These are phyloP conservation scores for Coenonympha glycerion DNA, from an alignment of 2,888 invertebrate genomes.

Conservation along the genomic window DNA sequence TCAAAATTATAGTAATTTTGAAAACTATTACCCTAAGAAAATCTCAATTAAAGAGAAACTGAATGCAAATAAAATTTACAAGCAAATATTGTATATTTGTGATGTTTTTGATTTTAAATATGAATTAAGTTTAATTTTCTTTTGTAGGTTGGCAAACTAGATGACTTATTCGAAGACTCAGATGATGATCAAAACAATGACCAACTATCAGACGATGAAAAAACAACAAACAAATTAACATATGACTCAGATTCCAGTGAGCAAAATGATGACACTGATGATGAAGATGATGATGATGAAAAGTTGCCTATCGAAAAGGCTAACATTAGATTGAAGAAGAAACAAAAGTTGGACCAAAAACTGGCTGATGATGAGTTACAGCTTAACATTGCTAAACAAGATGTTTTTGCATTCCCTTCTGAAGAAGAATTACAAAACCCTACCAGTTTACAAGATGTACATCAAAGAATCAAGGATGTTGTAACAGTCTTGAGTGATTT, in stretches of 20 bases:
- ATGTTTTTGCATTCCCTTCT: slow-evolving; percentile 86
- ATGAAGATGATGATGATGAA: slow-evolving; percentile 77
- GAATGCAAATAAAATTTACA: no score
- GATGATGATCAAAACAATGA: slow-evolving; percentile 41
- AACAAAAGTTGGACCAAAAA: slow-evolving; percentile 80
- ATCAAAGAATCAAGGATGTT: slow-evolving; percentile 92
- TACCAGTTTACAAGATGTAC: slow-evolving; percentile 86
- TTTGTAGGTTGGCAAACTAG: slow-evolving; percentile 66
- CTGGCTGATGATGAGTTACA: slow-evolving; percentile 88
- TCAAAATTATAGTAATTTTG: no score
- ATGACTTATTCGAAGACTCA: slow-evolving; percentile 72
- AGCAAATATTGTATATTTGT: background rate
- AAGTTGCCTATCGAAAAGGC: slow-evolving; percentile 91
- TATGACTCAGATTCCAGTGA: slow-evolving; percentile 57
- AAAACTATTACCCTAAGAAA: no score
- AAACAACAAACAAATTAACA: slow-evolving; percentile 42
- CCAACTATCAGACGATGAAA: slow-evolving; percentile 43
- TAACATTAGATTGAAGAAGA: slow-evolving; percentile 84
- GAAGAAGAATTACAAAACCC: slow-evolving; percentile 83
- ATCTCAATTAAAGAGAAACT: no score
- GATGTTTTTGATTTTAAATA: background rate
- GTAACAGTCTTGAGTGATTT: slow-evolving; percentile 88
- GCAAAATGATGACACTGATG: slow-evolving; percentile 47
- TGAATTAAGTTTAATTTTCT: slow-evolving; percentile 17
- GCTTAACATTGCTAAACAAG: slow-evolving; percentile 84